phyloP scores from a whole-genome alignment of 1,140 invertebrate genomes.

The Muscidifurax raptorellus region DNA sequence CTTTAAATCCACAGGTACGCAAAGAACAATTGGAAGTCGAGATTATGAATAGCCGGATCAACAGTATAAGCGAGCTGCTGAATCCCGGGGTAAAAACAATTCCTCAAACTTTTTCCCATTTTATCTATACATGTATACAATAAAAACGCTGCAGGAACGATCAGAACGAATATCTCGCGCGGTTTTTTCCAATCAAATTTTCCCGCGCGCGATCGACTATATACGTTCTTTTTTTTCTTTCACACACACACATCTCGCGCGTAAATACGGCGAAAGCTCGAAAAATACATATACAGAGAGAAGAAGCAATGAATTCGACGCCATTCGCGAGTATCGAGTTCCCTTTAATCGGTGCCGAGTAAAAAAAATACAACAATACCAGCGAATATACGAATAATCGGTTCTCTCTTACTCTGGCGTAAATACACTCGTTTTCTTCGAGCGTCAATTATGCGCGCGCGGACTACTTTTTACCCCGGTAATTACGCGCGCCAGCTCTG shows the following conservation, averaged over 20 bases:
- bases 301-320: background rate
- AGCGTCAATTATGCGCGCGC: background rate
- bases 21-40: constrained; percentile 70
- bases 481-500: background rate
- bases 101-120: background rate
- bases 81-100: constrained; percentile 62
- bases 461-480: background rate
- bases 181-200: background rate
- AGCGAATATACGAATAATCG: background rate
- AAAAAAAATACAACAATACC: background rate
- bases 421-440: background rate
- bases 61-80: constrained; percentile 68
- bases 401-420: background rate
- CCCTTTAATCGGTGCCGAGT: background rate
- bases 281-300: no score
- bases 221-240: background rate
- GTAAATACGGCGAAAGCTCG: background rate
- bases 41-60: constrained; percentile 68
- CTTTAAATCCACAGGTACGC: constrained; percentile 57
- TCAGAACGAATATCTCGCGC: no score
- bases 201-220: background rate
- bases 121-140: no score
- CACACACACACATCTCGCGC: background rate
- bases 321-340: background rate
- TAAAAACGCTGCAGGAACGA: no score